These are phyloP conservation scores for Lordiphosa mommai DNA, from an alignment of 1,140 invertebrate genomes.

Conservation along the genomic window DNA sequence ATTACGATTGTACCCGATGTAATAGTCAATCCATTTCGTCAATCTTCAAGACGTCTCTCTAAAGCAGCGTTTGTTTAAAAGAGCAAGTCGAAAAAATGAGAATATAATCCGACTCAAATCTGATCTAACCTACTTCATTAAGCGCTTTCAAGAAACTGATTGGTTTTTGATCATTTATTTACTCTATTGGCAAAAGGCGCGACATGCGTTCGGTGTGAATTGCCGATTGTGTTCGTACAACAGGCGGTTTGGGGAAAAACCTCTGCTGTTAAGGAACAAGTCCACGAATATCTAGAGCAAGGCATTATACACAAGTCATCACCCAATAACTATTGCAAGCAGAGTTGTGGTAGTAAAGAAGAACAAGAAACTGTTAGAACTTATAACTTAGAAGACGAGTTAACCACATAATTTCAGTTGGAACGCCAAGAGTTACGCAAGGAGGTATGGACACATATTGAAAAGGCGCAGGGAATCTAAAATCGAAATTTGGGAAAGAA, in stretches of 20 bases:
- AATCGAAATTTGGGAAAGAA: neutral
- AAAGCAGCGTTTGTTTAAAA: no score
- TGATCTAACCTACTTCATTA: no score
- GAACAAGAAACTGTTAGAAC: conserved; percentile 21
- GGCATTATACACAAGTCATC: neutral
- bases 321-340: conserved; percentile 34
- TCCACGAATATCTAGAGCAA: conserved; percentile 3
- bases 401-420: neutral
- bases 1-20: neutral
- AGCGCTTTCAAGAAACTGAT: no score
- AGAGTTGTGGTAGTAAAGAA: conserved; percentile 52
- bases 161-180: no score
- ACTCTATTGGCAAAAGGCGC: no score
- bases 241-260: no score
- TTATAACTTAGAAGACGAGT: neutral
- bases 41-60: neutral
- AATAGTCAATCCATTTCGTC: neutral
- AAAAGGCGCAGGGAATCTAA: no score
- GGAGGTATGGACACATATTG: no score
- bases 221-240: no score
- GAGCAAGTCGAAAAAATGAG: no score
- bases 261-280: conserved; percentile 2
- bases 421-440: neutral
- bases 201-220: no score
- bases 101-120: no score